A percentile compares a stretch with the other conserved stretches of the same genome.
These are phyloP conservation scores for Nyleta sp. DNA, from an alignment of 2,888 invertebrate species.

Conservation along the genomic window DNA sequence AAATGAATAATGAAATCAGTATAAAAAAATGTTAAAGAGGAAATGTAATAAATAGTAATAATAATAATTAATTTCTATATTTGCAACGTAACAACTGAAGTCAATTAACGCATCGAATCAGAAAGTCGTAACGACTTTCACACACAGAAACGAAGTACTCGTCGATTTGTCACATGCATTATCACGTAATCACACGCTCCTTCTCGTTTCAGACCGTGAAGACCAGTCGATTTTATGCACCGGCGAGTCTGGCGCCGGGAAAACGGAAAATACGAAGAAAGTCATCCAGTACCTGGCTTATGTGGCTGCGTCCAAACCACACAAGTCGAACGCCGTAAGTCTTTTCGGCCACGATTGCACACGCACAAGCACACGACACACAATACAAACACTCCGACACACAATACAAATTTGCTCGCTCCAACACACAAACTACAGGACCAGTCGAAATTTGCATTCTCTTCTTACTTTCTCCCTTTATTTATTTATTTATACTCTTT, in stretches of 20 bases:
- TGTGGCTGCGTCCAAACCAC: conserved; percentile 98
- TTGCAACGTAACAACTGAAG: too few species aligned
- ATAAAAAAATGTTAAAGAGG: too few species aligned
- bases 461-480: too few species aligned
- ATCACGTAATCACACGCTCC: too few species aligned
- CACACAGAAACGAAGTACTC: too few species aligned
- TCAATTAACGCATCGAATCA: too few species aligned
- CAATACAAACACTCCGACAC: conserved; percentile 29
- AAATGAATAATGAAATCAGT: too few species aligned
- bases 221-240: conserved; percentile 99
- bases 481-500: conserved; percentile 48
- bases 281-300: conserved; percentile 99
- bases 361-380: conserved; percentile 4
- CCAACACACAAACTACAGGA: not conserved
- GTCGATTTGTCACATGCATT: conserved; percentile 99
- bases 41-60: too few species aligned
- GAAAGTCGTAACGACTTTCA: too few species aligned
- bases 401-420: not conserved
- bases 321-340: conserved; percentile 93
- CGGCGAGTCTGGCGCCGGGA: conserved; percentile 99
- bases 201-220: conserved; percentile 90
- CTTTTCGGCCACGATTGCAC: conserved; percentile 29
- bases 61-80: too few species aligned
- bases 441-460: too few species aligned
- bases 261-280: conserved; percentile 99